A percentile compares a stretch with the other conserved stretches of the same genome.
Evolutionary conservation across 2,888 invertebrate species (phyloP).

Genomic region (Chrysodeixis includens): DNA sequence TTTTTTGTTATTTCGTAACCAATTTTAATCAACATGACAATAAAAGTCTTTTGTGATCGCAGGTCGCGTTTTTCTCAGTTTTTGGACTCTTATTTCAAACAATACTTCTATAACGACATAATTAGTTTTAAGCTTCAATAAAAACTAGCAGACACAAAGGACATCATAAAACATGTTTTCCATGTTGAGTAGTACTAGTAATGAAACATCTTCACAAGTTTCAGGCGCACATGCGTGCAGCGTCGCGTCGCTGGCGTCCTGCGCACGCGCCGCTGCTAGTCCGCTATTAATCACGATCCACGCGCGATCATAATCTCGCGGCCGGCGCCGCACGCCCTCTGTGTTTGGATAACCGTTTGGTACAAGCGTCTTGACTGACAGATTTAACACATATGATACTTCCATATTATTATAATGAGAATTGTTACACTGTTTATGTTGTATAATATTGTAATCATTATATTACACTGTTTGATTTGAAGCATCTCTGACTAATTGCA

Average conservation of each 20-base stretch:
- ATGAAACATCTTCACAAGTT: conserved; percentile 34
- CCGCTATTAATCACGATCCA: conserved; percentile 84
- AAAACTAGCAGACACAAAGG: conserved; percentile 18
- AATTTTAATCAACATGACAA: too few relatives aligned
- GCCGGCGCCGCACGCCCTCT: conserved; percentile 79
- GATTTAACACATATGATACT: conserved; percentile 54
- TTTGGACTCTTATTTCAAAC: not conserved
- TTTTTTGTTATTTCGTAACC: too few relatives aligned
- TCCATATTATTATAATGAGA: conserved; percentile 29
- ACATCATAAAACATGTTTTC: conserved; percentile 21
- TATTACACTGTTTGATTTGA: not conserved
- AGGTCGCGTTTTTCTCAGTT: not conserved
- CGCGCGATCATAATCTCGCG: conserved; percentile 83
- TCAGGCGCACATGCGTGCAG: conserved; percentile 37
- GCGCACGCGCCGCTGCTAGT: conserved; percentile 71
- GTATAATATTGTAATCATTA: not conserved
- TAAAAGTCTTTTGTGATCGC: not conserved
- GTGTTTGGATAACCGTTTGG: conserved; percentile 84
- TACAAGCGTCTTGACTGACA: conserved; percentile 72
- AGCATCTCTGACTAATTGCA: not conserved
- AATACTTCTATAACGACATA: not conserved
- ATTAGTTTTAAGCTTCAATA: not conserved
- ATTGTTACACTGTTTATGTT: conserved; percentile 6
- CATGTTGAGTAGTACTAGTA: conserved; percentile 28
- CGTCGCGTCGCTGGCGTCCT: conserved; percentile 42